Base-by-base conservation (phyloP, 2,797 vertebrate genomes). In the Acrossocheilus fasciatus region DNA sequence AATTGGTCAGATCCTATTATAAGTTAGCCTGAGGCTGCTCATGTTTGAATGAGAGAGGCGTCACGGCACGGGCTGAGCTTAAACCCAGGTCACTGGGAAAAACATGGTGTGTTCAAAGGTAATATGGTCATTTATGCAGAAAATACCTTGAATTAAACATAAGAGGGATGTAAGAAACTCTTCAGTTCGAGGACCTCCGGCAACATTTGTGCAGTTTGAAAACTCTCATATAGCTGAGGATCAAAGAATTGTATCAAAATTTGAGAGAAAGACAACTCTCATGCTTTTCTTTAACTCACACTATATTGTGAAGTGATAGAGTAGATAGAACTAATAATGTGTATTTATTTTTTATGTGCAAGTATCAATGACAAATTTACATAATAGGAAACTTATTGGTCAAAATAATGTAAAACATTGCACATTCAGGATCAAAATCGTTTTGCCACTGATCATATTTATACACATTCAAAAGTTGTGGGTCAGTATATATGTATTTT, bases 1-100 rank as follows among this genome's bases (percentile, higher is more conserved):
- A 87, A 90, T 90, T 87, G 88, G 57, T 88, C 82, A 81, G 75
- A 87, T 90, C 69, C 73, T 78, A 88, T 89, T 90, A 82, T 82
- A 89, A 88, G 82, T 88, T 75, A 54, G 59, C 86, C 74, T 74
- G 26, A 73, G 81, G 85, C 68, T 89, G 85, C 76, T 68, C 9
- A 45, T 74, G 62, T 87, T 85, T 83, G 70, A 82, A 45, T 69
- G n/a, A 72, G 54, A 47, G 74, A 82, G 69, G 30, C 34, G 76
- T 76, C 80, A 75, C 2, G 20, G 26, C 80, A 75, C 1, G 20
- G 26, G 34, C 43, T 11, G 20, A 68, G 11, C 50, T 80, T 54
- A 83, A 83, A 43, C 3, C 41, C 34, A 34, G 52, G 41, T 50
- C 15, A 45, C 41, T 50, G 69, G 15, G 8, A 6, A 83, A 41